Base-by-base conservation (phyloP, 2,113 vertebrate species). In the Myrmecobius fasciatus region DNA sequence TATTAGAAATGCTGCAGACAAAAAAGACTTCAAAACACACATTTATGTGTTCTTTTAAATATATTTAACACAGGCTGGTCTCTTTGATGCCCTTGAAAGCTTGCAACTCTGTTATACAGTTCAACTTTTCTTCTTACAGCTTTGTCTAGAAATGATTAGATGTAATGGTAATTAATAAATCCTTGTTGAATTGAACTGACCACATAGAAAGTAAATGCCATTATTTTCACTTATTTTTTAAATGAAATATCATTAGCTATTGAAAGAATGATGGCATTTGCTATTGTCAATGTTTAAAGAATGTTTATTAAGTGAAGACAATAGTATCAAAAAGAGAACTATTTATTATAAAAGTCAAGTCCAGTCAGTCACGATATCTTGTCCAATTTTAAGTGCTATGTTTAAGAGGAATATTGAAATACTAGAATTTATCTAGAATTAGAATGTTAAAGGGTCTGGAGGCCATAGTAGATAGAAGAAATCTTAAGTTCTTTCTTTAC, bases 121-220 rank as follows among this genome's bases (percentile, higher is more conserved):
- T 67, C 14, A 75, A 17, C 60, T n/a, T n/a, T 75, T n/a, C 60
- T 75, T 75, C 14, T n/a, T 75, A 75, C 60, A 75, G n/a, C 14
- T 75, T n/a, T 75, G 5, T 36, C 60, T 75, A 20, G 14, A 75
- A 75, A 75, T n/a, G 36, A 75, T 75, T 83, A 26, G 43, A 53
- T 96, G 96, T 91, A 97, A 91, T 49, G 90, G 94, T 94, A 95
- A 54, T 95, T 95, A 89, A 56, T 53, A 90, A 92, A 91, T 92
- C 75, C 20, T 83, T 46, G 91, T 8, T 4, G 31, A 54, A 83
- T 52, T 96, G 54, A 47, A 90, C 92, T 92, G 92, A 94, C 48
- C 9, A 48, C 91, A 17, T n/a, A 94, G 14, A 53, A 89, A 54
- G n/a, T 47, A 49, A 89, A 96, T 11, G 0, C 31, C 88, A 93